phyloP scores from a whole-genome alignment of 2,888 invertebrate genomes.

The Dysmachus trigonus region DNA sequence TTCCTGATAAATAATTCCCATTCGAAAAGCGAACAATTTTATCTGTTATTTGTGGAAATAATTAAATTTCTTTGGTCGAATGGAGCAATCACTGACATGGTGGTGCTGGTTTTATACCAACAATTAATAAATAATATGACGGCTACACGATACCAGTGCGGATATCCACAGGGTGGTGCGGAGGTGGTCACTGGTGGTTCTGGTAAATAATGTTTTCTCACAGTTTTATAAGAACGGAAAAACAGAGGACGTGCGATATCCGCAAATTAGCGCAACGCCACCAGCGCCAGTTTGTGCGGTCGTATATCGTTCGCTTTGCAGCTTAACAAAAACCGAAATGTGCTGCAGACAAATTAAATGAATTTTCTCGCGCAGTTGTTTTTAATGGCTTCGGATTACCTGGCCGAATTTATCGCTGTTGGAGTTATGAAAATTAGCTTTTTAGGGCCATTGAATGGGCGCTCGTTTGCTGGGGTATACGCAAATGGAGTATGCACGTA shows the following conservation, averaged over 20 bases:
- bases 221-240: slow-evolving; percentile 6
- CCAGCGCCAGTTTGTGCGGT: slow-evolving; percentile 24
- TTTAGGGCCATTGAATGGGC: slow-evolving; percentile 22
- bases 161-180: background rate
- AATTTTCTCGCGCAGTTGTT: slow-evolving; percentile 42
- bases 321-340: slow-evolving; percentile 41
- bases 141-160: no score
- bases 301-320: slow-evolving; percentile 33
- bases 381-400: slow-evolving; percentile 39
- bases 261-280: slow-evolving; percentile 26
- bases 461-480: background rate
- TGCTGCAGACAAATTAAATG: slow-evolving; percentile 42
- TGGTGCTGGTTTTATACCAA: background rate
- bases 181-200: background rate
- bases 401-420: slow-evolving; percentile 32
- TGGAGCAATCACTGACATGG: background rate
- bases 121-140: background rate
- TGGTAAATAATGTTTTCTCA: background rate
- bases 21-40: background rate
- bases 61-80: slow-evolving; percentile 12
- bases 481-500: background rate
- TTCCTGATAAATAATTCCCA: background rate
- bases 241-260: slow-evolving; percentile 33
- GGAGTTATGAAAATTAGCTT: slow-evolving; percentile 39
- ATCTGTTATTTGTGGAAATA: background rate